Conservation (phyloP, 1,140 invertebrate species). For the Theocolax elegans region DNA sequence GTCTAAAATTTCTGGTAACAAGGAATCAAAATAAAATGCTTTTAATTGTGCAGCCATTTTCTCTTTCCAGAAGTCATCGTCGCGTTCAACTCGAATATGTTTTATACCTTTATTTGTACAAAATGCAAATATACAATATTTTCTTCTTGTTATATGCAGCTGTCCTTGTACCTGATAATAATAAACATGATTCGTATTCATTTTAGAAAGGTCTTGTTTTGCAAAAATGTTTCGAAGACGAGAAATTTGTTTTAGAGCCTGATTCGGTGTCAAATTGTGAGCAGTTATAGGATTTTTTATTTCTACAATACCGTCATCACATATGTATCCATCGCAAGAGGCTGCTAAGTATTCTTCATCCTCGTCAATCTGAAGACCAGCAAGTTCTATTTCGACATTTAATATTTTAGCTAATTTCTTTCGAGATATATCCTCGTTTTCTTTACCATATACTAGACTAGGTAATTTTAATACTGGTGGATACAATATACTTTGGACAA, state of each 20-base stretch:
- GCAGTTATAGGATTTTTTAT: slow-evolving; percentile 56
- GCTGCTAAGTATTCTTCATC: slow-evolving; percentile 55
- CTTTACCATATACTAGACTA: slow-evolving; percentile 49
- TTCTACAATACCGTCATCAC: slow-evolving; percentile 54
- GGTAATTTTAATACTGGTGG: slow-evolving; percentile 37
- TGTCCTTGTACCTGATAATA: slow-evolving; percentile 1
- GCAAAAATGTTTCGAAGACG: slow-evolving; percentile 41
- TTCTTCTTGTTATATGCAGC: background rate
- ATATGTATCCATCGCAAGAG: slow-evolving; percentile 60
- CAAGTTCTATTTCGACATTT: background rate
- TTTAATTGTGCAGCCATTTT: slow-evolving; percentile 33
- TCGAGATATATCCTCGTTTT: slow-evolving; percentile 47
- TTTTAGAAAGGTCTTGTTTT: slow-evolving; percentile 33
- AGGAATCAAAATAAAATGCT: slow-evolving; percentile 38
- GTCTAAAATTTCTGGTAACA: slow-evolving; percentile 44
- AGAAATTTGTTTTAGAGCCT: background rate
- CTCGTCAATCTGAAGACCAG: slow-evolving; percentile 58
- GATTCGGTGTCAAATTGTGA: slow-evolving; percentile 18
- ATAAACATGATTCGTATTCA: slow-evolving; percentile 46
- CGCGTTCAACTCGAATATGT: background rate
- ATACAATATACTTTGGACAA: slow-evolving; percentile 49
- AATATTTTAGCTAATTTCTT: background rate
- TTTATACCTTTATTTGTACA: background rate
- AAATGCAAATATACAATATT: background rate
- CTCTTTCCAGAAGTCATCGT: background rate